A percentile compares a stretch with the other conserved stretches of the same genome.
Conservation (phyloP, 2,888 invertebrate species). For the Eremobia ochroleuca region DNA sequence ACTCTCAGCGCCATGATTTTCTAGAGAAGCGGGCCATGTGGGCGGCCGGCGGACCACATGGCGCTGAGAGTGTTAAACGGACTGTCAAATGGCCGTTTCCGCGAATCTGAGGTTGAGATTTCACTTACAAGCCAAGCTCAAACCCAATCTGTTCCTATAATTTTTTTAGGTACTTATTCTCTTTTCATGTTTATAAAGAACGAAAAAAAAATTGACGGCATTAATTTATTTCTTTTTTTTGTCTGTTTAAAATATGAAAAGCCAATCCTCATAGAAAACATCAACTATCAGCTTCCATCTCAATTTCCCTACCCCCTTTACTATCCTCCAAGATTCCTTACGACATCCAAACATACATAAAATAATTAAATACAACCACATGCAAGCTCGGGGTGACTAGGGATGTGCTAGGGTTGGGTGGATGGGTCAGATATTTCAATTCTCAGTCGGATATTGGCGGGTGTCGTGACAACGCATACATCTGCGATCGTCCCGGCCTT, state of each 20-base stretch:
- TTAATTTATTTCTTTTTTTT: too few relatives aligned
- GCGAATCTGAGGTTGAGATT: too few relatives aligned
- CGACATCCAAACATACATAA: conserved; percentile 20
- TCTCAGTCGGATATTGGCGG: conserved; percentile 89
- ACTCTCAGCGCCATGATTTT: too few relatives aligned
- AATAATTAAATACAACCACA: conserved; percentile 61
- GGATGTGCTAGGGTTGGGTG: conserved; percentile 38
- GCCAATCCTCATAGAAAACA: not conserved
- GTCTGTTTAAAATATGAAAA: not conserved
- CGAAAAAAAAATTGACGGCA: too few relatives aligned
- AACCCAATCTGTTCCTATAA: too few relatives aligned
- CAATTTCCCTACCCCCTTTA: conserved; percentile 32
- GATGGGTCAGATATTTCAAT: conserved; percentile 90
- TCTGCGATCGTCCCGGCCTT: conserved; percentile 80
- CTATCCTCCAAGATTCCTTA: conserved; percentile 22
- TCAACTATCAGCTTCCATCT: not conserved
- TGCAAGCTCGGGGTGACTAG: conserved; percentile 38
- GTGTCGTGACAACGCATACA: conserved; percentile 89
- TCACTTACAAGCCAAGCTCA: too few relatives aligned
- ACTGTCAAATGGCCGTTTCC: too few relatives aligned
- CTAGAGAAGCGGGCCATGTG: too few relatives aligned
- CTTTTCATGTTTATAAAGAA: too few relatives aligned
- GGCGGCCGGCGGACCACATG: too few relatives aligned
- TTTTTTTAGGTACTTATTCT: too few relatives aligned
- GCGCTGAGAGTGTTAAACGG: too few relatives aligned